Evolutionary conservation across 2,888 invertebrate species (phyloP).

Genomic region (Chloroclysta siterata): DNA sequence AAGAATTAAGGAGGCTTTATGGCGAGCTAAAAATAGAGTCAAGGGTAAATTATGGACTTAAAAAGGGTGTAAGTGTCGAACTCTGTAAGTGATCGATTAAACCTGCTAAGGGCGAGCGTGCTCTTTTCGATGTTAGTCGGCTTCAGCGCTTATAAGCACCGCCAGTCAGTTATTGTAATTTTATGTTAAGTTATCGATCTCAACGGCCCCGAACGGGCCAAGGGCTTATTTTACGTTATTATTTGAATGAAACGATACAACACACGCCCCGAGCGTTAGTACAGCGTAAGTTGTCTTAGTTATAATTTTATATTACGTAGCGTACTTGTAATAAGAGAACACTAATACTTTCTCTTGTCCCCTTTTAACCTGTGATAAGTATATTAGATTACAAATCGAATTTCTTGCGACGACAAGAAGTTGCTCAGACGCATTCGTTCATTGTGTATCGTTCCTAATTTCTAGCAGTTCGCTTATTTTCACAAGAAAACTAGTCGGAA

Average conservation of each 20-base stretch:
- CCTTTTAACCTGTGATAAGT: slow-evolving; percentile 84
- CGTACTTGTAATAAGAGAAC: slow-evolving; percentile 79
- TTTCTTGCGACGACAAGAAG: slow-evolving; percentile 76
- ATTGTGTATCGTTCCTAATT: slow-evolving; percentile 79
- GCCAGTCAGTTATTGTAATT: slow-evolving; percentile 67
- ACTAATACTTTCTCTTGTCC: slow-evolving; percentile 84
- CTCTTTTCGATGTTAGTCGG: slow-evolving; percentile 63
- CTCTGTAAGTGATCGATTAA: slow-evolving; percentile 34
- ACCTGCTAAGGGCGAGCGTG: slow-evolving; percentile 54
- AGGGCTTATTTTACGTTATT: slow-evolving; percentile 68
- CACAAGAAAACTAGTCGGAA: slow-evolving; percentile 74
- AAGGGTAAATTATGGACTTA: slow-evolving; percentile 14
- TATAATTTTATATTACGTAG: slow-evolving; percentile 64
- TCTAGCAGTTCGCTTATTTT: slow-evolving; percentile 73
- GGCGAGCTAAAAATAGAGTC: slow-evolving; percentile 8
- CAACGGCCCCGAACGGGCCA: slow-evolving; percentile 73
- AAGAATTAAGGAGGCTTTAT: neutral
- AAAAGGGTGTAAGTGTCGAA: slow-evolving; percentile 30
- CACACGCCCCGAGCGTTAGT: slow-evolving; percentile 59
- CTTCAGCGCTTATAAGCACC: slow-evolving; percentile 71
- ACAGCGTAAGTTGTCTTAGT: slow-evolving; percentile 79
- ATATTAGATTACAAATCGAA: slow-evolving; percentile 77
- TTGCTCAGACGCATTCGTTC: slow-evolving; percentile 73
- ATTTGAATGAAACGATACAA: slow-evolving; percentile 62
- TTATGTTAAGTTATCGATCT: slow-evolving; percentile 79